These are phyloP conservation scores for Trachops cirrhosus DNA, from an alignment of 2,797 vertebrate species.

Conservation along the genomic window DNA sequence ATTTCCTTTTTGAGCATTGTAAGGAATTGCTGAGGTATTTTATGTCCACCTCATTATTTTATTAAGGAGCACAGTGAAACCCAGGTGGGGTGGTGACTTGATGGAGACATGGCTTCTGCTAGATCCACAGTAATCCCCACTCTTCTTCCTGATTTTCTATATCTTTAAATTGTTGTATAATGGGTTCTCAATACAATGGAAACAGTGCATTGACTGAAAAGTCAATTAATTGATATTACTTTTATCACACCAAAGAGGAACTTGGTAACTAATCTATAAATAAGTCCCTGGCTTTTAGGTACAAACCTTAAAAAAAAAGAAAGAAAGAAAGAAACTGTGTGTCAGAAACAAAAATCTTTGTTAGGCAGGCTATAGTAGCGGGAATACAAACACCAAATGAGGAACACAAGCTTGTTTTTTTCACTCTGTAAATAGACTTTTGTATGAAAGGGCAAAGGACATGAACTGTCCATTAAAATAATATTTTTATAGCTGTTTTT, in stretches of 20 bases:
- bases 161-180: not conserved
- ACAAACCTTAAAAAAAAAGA: not conserved
- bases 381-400: not conserved
- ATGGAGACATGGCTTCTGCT: not conserved
- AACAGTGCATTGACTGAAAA: not conserved
- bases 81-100: not conserved
- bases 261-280: not conserved
- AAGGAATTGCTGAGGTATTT: not conserved
- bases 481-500: too few species aligned
- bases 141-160: not conserved
- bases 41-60: not conserved
- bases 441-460: not conserved
- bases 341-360: constrained; percentile 24
- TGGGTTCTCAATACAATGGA: not conserved
- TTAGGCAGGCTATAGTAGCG: not conserved
- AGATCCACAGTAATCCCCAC: not conserved
- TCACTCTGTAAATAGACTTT: constrained; percentile 39
- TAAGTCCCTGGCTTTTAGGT: not conserved
- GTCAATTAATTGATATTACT: not conserved
- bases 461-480: not conserved
- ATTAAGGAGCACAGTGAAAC: not conserved
- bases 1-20: not conserved
- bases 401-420: not conserved
- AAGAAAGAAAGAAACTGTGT: not conserved
- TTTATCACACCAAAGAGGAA: not conserved